Conservation (phyloP, 2,113 vertebrate species). For the Colinus virginianus region DNA sequence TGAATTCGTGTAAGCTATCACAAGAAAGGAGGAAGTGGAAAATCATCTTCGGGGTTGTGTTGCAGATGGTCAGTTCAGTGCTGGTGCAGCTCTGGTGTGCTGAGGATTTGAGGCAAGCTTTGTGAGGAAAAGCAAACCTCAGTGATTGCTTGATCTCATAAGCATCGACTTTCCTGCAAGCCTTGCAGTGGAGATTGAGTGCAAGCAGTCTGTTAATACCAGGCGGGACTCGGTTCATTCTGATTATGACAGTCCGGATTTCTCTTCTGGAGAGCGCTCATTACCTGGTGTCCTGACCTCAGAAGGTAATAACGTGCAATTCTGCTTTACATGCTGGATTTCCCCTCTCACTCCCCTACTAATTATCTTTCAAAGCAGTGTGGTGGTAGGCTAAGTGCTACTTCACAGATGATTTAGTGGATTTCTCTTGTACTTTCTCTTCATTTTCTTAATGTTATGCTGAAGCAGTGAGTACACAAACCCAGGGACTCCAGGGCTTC, state of each 20-base stretch:
- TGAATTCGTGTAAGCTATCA: not conserved
- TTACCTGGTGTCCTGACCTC: conserved; percentile 15
- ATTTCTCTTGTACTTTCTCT: conserved; percentile 9
- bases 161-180: not conserved
- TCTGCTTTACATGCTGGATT: conserved; percentile 19
- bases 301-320: not conserved
- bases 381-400: not conserved
- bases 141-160: accelerated
- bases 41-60: accelerated
- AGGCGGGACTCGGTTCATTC: not conserved
- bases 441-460: not conserved
- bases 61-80: not conserved
- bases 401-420: not conserved
- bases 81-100: not conserved
- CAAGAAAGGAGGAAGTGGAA: not conserved
- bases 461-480: not conserved
- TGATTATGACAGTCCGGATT: not conserved
- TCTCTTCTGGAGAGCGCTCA: conserved; percentile 35
- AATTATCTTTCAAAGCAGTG: conserved; percentile 36
- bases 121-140: not conserved
- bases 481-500: not conserved
- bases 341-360: not conserved
- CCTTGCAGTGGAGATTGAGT: accelerated
- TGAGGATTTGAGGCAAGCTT: not conserved
- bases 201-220: not conserved